Conservation (phyloP, 2,797 vertebrate species). For the Naso thynnoides region DNA sequence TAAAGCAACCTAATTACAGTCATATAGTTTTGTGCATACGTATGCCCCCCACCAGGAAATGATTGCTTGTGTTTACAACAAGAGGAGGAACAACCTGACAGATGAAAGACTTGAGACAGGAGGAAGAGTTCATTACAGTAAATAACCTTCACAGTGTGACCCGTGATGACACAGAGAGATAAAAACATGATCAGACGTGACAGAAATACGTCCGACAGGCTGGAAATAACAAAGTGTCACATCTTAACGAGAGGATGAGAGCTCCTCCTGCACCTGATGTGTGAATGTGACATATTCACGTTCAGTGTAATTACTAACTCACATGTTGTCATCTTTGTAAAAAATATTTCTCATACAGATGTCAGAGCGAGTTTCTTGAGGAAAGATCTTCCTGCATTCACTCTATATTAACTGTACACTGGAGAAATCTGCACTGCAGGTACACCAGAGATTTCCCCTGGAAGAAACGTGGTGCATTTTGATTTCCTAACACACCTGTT, state of each 20-base stretch:
- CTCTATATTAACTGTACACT: neutral
- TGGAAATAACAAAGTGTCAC: too few species aligned
- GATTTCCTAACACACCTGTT: neutral
- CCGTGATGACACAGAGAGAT: neutral
- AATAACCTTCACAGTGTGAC: neutral
- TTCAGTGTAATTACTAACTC: neutral
- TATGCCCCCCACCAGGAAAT: too few species aligned
- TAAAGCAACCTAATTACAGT: constrained; percentile 33
- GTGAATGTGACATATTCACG: too few species aligned
- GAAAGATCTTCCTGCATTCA: neutral
- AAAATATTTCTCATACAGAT: neutral
- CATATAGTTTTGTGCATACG: neutral
- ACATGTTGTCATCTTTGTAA: neutral
- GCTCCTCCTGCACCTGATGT: too few species aligned
- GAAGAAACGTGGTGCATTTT: neutral
- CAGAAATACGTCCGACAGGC: neutral
- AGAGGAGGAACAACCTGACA: neutral
- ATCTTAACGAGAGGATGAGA: too few species aligned
- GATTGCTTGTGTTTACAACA: neutral
- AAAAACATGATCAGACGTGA: neutral
- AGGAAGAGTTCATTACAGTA: neutral
- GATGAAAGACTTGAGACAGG: constrained; percentile 6
- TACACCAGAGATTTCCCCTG: neutral
- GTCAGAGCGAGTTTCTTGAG: neutral
- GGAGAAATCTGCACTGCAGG: neutral